Evolutionary conservation across 2,113 vertebrate species (phyloP).

Genomic region (Cebus imitator): DNA sequence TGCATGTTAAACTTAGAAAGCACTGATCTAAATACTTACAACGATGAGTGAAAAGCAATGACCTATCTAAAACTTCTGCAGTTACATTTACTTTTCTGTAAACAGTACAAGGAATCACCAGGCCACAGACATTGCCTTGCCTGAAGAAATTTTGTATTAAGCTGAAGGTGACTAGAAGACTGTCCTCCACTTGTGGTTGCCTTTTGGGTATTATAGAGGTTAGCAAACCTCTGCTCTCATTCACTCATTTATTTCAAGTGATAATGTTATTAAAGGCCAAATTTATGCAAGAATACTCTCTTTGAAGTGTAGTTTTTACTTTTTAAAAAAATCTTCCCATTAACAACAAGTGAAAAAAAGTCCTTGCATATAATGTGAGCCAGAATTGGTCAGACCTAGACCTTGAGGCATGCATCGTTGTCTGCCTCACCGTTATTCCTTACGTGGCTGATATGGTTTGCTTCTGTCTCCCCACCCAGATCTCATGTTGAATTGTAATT

Average conservation of each 20-base stretch:
- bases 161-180: not conserved
- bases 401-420: fast-evolving
- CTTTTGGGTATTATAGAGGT: not conserved
- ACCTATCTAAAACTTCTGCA: not conserved
- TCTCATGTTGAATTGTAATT: too few species aligned
- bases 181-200: fast-evolving
- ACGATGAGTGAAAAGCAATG: too few species aligned
- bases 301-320: not conserved
- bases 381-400: not conserved
- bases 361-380: not conserved
- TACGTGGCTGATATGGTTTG: too few species aligned
- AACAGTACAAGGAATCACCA: not conserved
- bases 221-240: not conserved
- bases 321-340: not conserved
- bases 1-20: fast-evolving
- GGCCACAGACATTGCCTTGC: not conserved
- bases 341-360: not conserved
- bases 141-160: not conserved
- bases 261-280: not conserved
- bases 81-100: not conserved
- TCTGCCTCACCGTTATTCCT: fast-evolving
- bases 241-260: not conserved
- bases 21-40: not conserved
- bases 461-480: too few species aligned
- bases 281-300: not conserved